phyloP scores from a whole-genome alignment of 2,113 vertebrate genomes.

The Pluvialis apricaria region DNA sequence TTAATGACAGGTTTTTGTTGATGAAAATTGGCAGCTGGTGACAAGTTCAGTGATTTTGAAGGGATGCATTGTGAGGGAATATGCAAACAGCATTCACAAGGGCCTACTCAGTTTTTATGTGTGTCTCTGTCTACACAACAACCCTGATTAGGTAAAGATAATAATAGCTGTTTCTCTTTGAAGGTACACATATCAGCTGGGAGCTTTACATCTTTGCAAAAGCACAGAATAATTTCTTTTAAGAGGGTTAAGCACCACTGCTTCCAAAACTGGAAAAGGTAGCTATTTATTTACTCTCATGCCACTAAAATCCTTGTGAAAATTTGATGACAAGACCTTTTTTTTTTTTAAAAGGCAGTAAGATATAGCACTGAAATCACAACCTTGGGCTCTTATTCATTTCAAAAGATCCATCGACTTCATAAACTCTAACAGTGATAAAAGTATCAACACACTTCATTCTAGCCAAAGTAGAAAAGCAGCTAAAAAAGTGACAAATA shows the following conservation, averaged over 20 bases:
- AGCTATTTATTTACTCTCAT: not conserved
- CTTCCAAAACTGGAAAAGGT: not conserved
- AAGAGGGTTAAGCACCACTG: not conserved
- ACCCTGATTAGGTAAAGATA: not conserved
- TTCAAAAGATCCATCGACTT: not conserved
- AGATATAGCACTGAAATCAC: not conserved
- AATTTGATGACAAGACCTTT: not conserved
- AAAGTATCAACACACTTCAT: not conserved
- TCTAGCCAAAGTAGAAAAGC: not conserved
- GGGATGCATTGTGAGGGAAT: not conserved
- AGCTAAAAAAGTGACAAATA: not conserved
- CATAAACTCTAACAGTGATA: not conserved
- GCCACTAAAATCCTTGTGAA: not conserved
- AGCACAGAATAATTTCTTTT: not conserved
- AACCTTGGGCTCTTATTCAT: not conserved
- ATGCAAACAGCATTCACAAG: not conserved
- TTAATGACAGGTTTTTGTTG: not conserved
- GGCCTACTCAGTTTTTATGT: not conserved
- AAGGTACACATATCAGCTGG: not conserved
- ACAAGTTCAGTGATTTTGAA: not conserved
- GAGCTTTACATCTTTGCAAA: not conserved
- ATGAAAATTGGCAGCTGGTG: conserved; percentile 8
- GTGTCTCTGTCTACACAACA: not conserved
- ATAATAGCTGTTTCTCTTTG: not conserved
- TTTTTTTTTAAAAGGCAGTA: not conserved